Evolutionary conservation across 2,888 invertebrate genomes (phyloP).

Genomic region (Psococerastis gibbosa): DNA sequence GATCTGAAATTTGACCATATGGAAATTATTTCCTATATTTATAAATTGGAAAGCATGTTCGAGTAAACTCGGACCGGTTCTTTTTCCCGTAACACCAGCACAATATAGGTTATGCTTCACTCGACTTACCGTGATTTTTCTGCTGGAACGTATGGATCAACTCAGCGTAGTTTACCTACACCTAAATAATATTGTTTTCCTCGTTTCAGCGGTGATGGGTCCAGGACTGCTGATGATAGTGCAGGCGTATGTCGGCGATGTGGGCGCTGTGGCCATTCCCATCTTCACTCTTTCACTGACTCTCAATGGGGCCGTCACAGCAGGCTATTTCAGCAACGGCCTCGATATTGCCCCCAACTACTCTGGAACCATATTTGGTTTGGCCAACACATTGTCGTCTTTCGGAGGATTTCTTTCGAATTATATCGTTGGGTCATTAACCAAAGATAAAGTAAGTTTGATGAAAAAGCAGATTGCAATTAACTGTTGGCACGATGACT

Average conservation of each 20-base stretch:
- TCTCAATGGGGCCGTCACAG: conserved; percentile 69
- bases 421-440: conserved; percentile 59
- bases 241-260: conserved; percentile 50
- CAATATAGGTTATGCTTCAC: neutral
- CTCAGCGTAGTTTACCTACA: too few relatives aligned
- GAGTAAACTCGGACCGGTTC: too few relatives aligned
- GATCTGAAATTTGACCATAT: too few relatives aligned
- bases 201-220: conserved; percentile 33
- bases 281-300: conserved; percentile 65
- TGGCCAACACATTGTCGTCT: conserved; percentile 74
- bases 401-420: conserved; percentile 66
- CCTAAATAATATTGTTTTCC: conserved; percentile 13
- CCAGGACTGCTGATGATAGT: conserved; percentile 56
- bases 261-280: conserved; percentile 48
- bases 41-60: too few relatives aligned
- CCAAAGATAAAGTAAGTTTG: conserved; percentile 43
- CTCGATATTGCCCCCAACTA: conserved; percentile 78
- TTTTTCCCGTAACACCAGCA: too few relatives aligned
- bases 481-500: too few relatives aligned
- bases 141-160: too few relatives aligned
- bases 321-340: conserved; percentile 70
- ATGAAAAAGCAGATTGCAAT: too few relatives aligned
- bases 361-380: conserved; percentile 72
- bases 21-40: too few relatives aligned
- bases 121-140: neutral